phyloP scores from a whole-genome alignment of 2,888 invertebrate species.

The Andrena hattorfiana region DNA sequence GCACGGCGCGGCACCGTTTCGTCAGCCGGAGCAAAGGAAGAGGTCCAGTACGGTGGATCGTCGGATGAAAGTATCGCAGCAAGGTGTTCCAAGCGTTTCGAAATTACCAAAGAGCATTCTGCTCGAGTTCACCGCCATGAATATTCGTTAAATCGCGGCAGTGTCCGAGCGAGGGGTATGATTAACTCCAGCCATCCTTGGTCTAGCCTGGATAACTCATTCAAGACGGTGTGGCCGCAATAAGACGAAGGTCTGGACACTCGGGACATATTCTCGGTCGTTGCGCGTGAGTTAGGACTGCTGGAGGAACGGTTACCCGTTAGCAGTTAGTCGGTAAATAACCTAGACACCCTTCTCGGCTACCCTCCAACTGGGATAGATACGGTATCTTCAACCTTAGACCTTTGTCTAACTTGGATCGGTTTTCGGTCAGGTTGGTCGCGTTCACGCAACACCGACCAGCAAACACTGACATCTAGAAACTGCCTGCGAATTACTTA shows the following conservation, averaged over 20 bases:
- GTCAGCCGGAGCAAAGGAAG: not conserved
- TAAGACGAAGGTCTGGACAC: constrained; percentile 82
- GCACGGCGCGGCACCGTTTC: constrained; percentile 18
- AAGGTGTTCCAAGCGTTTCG: not conserved
- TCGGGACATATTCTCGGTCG: constrained; percentile 80
- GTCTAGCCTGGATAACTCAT: constrained; percentile 70
- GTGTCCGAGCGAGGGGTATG: constrained; percentile 22
- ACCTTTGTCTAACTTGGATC: constrained; percentile 45
- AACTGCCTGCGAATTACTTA: not conserved
- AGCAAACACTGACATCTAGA: not conserved
- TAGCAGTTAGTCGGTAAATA: constrained; percentile 75
- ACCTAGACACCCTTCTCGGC: constrained; percentile 69
- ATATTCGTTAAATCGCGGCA: constrained; percentile 26
- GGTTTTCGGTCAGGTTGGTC: constrained; percentile 40
- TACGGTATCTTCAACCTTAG: constrained; percentile 34
- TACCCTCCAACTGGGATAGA: constrained; percentile 48
- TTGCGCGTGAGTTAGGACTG: constrained; percentile 78
- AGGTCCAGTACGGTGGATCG: not conserved
- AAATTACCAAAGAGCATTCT: too few relatives aligned
- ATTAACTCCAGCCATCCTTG: constrained; percentile 42
- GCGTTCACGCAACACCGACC: constrained; percentile 32
- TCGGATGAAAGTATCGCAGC: not conserved
- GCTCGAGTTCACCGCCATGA: constrained; percentile 4
- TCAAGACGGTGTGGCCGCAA: constrained; percentile 72
- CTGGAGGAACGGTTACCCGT: constrained; percentile 66